phyloP scores from a whole-genome alignment of 2,888 invertebrate genomes.

The Hoplodrina ambigua region DNA sequence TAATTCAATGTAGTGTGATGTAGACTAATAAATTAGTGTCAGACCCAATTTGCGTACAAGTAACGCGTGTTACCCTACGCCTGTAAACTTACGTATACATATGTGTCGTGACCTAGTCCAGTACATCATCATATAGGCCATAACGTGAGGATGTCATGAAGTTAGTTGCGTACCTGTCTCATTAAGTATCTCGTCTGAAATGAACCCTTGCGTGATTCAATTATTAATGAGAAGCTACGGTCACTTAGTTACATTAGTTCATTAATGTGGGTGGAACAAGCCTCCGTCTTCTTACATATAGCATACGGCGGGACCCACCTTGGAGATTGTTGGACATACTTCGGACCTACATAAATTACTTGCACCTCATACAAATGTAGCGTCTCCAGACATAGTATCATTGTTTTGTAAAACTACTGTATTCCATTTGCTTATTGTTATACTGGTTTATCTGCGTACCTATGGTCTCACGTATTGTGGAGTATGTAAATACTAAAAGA shows the following conservation, averaged over 20 bases:
- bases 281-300: conserved; percentile 56
- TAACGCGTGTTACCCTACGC: conserved; percentile 24
- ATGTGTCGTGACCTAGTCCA: conserved; percentile 34
- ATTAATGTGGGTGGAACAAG: conserved; percentile 64
- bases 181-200: conserved; percentile 67
- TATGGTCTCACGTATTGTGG: conserved; percentile 20
- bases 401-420: conserved; percentile 24
- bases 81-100: conserved; percentile 17
- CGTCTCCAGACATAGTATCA: conserved; percentile 7
- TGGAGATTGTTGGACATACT: conserved; percentile 52
- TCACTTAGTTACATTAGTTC: conserved; percentile 74
- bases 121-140: conserved; percentile 57
- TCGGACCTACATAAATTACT: conserved; percentile 50
- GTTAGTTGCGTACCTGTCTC: conserved; percentile 68
- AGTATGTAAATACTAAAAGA: conserved; percentile 54
- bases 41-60: conserved; percentile 29
- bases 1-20: conserved; percentile 3
- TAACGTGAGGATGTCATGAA: conserved; percentile 63
- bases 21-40: conserved; percentile 33
- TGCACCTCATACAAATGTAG: conserved; percentile 10
- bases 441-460: conserved; percentile 13
- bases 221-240: conserved; percentile 73
- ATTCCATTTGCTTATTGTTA: conserved; percentile 19
- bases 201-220: conserved; percentile 73
- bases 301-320: conserved; percentile 50